Percentiles rank a stretch among this genome's conserved stretches.
phyloP scores from a whole-genome alignment of 2,113 vertebrate genomes.

The Sinocyclocheilus grahami region DNA sequence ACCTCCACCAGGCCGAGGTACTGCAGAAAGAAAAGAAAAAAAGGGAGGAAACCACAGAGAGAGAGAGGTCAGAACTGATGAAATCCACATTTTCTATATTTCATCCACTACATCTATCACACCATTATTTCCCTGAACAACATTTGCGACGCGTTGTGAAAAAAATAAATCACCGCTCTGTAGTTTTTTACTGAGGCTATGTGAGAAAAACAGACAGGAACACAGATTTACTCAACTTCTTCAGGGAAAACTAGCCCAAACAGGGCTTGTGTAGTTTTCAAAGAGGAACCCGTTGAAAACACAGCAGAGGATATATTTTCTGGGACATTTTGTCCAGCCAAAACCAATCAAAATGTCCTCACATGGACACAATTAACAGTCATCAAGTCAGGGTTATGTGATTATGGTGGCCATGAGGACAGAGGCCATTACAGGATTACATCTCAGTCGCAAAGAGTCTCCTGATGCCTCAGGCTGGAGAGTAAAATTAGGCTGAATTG shows the following conservation, averaged over 20 bases:
- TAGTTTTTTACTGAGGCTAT: background rate
- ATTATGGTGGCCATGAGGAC: slow-evolving; percentile 37
- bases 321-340: background rate
- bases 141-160: background rate
- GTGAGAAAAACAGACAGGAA: background rate
- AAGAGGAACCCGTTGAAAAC: background rate
- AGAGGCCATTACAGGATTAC: slow-evolving; percentile 43
- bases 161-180: background rate
- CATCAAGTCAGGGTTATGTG: slow-evolving; percentile 16
- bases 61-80: background rate
- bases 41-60: background rate
- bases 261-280: background rate
- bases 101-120: background rate
- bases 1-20: slow-evolving; percentile 91
- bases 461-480: slow-evolving; percentile 28
- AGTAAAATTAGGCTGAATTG: slow-evolving; percentile 46
- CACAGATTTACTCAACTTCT: background rate
- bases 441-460: slow-evolving; percentile 28
- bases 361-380: slow-evolving; percentile 2
- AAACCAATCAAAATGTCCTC: slow-evolving; percentile 27
- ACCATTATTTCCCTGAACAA: background rate
- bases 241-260: background rate
- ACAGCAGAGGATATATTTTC: background rate
- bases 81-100: background rate
- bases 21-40: slow-evolving; percentile 63